These are phyloP conservation scores for Cnemophilus loriae DNA, from an alignment of 2,113 vertebrate species.

Conservation along the genomic window DNA sequence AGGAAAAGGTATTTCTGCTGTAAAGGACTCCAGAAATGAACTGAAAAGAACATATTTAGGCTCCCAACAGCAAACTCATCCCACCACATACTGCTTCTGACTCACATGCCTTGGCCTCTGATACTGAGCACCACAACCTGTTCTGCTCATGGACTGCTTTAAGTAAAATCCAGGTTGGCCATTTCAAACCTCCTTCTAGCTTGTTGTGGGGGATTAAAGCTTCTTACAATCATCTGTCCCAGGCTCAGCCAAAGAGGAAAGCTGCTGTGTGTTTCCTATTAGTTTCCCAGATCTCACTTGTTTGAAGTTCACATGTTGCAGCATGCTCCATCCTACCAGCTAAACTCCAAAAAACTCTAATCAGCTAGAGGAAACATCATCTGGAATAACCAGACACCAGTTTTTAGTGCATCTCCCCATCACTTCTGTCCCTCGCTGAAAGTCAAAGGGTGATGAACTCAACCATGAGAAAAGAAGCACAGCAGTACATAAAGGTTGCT, in stretches of 20 bases:
- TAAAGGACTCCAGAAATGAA: neutral
- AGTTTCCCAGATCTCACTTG: neutral
- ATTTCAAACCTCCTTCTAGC: neutral
- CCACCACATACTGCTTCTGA: neutral
- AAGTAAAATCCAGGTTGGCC: neutral
- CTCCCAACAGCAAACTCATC: neutral
- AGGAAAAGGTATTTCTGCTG: neutral
- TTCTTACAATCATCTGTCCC: neutral
- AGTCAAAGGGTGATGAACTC: neutral
- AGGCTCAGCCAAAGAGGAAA: conserved; percentile 3
- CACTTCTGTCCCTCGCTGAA: neutral
- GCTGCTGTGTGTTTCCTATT: conserved; percentile 3
- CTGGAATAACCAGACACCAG: neutral
- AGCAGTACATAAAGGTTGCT: neutral
- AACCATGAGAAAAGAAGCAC: neutral
- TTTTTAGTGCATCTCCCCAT: neutral
- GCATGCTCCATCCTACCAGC: neutral
- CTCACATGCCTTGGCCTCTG: accelerated
- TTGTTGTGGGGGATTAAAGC: neutral
- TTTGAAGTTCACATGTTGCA: neutral
- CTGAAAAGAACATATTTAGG: neutral
- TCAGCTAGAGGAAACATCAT: neutral
- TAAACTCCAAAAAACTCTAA: neutral
- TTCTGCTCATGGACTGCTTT: neutral
- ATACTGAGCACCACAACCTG: neutral